A percentile compares a stretch with the other conserved stretches of the same genome.
phyloP scores from a whole-genome alignment of 2,113 vertebrate species.

The Rhinolophus sinicus region DNA sequence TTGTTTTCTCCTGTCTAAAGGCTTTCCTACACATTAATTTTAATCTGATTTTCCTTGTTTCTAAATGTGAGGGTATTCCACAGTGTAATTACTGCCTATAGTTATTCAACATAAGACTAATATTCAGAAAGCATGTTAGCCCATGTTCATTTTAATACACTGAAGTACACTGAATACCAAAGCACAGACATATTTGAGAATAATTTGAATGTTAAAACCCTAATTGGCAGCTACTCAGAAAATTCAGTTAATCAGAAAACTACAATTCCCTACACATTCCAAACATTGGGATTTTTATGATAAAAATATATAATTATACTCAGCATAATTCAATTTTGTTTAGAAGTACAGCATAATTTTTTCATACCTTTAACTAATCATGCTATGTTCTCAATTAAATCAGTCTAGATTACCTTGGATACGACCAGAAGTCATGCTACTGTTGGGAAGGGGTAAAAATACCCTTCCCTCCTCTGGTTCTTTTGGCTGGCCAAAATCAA shows the following conservation, averaged over 20 bases:
- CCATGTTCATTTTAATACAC: background rate
- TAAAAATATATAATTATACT: background rate
- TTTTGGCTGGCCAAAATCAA: no score
- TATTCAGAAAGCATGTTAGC: background rate
- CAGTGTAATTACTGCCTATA: background rate
- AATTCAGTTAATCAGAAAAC: background rate
- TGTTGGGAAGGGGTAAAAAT: no score
- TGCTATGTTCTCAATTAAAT: background rate
- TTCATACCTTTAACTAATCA: background rate
- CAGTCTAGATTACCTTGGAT: background rate
- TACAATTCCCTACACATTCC: background rate
- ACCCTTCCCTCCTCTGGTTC: no score
- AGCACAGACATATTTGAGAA: background rate
- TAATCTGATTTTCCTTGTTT: background rate
- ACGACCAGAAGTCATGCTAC: background rate
- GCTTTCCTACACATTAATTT: background rate
- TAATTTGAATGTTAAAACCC: background rate
- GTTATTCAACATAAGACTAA: background rate
- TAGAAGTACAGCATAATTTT: background rate
- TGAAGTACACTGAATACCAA: background rate
- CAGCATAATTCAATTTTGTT: conserved; percentile 22
- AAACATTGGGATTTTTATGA: background rate
- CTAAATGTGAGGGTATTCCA: background rate
- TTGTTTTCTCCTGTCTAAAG: background rate
- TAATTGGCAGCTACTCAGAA: background rate